Evolutionary conservation across 2,888 invertebrate species (phyloP).

Genomic region (Yponomeuta plumbellus): DNA sequence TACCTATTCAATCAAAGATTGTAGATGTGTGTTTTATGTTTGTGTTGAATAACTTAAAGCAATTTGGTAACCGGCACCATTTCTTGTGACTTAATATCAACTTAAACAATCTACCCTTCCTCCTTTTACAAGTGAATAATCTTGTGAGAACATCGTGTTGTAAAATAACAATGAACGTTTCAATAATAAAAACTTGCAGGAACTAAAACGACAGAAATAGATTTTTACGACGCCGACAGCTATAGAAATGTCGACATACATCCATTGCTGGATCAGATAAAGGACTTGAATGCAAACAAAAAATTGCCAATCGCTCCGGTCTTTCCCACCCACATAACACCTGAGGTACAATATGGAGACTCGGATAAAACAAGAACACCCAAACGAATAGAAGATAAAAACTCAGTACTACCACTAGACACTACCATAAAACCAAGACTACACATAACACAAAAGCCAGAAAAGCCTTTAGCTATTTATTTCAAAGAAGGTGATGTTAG

Average conservation of each 20-base stretch:
- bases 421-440: conserved; percentile 65
- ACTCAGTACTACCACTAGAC: conserved; percentile 36
- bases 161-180: neutral
- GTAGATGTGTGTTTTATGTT: no score
- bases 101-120: neutral
- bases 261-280: conserved; percentile 36
- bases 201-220: conserved; percentile 64
- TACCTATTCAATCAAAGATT: no score
- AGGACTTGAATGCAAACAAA: conserved; percentile 36
- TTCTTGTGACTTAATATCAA: no score
- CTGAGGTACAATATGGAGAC: conserved; percentile 73
- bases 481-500: conserved; percentile 47
- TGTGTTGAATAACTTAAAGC: no score
- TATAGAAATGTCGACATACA: conserved; percentile 41
- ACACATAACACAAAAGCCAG: conserved; percentile 66
- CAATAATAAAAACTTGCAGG: conserved; percentile 43
- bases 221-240: conserved; percentile 59
- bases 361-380: conserved; percentile 49
- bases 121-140: neutral
- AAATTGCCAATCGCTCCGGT: conserved; percentile 54
- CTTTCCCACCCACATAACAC: conserved; percentile 60
- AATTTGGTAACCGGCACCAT: no score
- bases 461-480: conserved; percentile 60
- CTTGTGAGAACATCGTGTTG: neutral
- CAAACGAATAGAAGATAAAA: conserved; percentile 42